Conservation (phyloP, 1,140 invertebrate genomes). For the Akabosia matsudoensis region DNA sequence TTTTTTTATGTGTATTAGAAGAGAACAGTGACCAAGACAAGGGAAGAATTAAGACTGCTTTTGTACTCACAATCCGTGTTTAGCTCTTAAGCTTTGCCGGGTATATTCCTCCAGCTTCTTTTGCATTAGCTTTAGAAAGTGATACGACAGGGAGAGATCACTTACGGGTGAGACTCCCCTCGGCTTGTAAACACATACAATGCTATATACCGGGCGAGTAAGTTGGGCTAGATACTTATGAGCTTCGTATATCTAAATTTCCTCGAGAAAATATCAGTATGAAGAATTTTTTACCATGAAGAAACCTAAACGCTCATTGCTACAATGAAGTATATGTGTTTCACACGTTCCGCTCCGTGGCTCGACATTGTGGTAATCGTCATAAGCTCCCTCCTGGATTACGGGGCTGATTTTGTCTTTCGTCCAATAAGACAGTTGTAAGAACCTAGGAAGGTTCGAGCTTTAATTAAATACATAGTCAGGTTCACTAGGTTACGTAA, state of each 20-base stretch:
- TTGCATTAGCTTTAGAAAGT: neutral
- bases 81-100: neutral
- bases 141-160: neutral
- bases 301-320: neutral
- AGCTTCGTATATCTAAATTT: too few relatives aligned
- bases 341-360: neutral
- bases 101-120: neutral
- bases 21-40: neutral
- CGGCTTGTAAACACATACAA: neutral
- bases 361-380: neutral
- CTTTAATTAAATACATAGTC: conserved; percentile 12
- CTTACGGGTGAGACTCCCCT: conserved; percentile 6
- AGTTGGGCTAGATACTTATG: too few relatives aligned
- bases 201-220: neutral
- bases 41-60: conserved; percentile 9
- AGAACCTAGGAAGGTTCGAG: neutral
- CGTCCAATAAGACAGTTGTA: neutral
- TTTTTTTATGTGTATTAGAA: too few relatives aligned
- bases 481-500: conserved; percentile 11
- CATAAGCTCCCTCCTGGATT: conserved; percentile 1
- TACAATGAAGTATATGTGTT: neutral
- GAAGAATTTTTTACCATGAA: neutral
- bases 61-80: neutral
- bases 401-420: neutral
- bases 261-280: neutral